phyloP scores from a whole-genome alignment of 1,140 invertebrate species.

The Hetaerina americana region DNA sequence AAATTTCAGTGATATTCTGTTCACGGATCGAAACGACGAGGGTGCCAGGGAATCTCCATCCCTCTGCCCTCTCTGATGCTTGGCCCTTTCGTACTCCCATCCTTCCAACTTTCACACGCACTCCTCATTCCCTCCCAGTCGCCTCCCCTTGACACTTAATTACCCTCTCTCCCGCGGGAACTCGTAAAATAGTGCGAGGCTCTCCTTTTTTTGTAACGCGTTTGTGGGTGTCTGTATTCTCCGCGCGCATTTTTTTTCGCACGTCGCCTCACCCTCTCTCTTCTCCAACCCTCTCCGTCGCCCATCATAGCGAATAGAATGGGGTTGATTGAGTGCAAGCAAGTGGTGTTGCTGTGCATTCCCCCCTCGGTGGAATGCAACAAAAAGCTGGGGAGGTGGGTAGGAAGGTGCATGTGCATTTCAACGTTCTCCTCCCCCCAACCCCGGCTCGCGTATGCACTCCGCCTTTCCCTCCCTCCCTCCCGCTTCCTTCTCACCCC shows the following conservation, averaged over 20 bases:
- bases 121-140: background rate
- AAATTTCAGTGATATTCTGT: too few species aligned
- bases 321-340: background rate
- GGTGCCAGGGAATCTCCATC: too few species aligned
- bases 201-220: background rate
- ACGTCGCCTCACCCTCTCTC: background rate
- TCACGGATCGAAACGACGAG: too few species aligned
- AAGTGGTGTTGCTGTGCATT: too few species aligned
- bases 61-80: too few species aligned
- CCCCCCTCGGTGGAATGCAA: background rate
- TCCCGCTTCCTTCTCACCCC: too few species aligned
- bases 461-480: too few species aligned
- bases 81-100: background rate
- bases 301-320: background rate
- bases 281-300: too few species aligned
- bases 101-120: background rate
- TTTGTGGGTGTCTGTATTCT: background rate
- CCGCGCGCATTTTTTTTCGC: background rate
- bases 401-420: too few species aligned
- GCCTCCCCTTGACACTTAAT: background rate
- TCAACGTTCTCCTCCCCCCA: too few species aligned
- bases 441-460: too few species aligned
- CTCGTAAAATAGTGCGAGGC: background rate
- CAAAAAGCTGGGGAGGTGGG: too few species aligned
- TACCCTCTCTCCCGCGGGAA: background rate